phyloP scores from a whole-genome alignment of 2,113 vertebrate genomes.

The Rattus norvegicus region GRCr8 NC_086020.1:187869001-187869500 shows the following conservation, averaged over 20 bases:
- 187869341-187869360: background rate
- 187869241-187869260: background rate
- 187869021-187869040: background rate
- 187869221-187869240: background rate
- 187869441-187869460: background rate
- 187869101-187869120: background rate
- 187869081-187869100: background rate
- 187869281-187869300: background rate
- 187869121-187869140: background rate
- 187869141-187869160: background rate
- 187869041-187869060: background rate
- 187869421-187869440: background rate
- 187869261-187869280: background rate
- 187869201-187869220: background rate
- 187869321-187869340: background rate
- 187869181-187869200: background rate
- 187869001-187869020: no score
- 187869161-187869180: background rate
- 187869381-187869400: background rate
- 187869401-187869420: background rate
- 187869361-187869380: background rate
- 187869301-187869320: background rate
- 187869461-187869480: background rate
- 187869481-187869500: background rate
- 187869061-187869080: background rate